A percentile compares a stretch with the other conserved stretches of the same genome.
Conservation (phyloP, 2,888 invertebrate genomes). For the Tridacna gigas region DNA sequence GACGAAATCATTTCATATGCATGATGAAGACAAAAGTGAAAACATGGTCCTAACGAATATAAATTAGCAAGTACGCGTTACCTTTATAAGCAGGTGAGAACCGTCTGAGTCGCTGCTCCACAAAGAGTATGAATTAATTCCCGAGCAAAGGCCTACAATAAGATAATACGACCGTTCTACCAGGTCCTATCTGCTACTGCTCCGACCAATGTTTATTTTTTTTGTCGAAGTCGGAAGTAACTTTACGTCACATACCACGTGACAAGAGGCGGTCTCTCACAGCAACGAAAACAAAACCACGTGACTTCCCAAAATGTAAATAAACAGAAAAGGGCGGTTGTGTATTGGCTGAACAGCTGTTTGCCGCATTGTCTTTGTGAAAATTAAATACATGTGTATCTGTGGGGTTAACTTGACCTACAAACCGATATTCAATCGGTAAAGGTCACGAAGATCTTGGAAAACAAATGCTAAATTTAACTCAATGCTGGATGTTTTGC, state of each 20-base stretch:
- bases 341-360: slow-evolving; percentile 26
- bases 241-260: slow-evolving; percentile 50
- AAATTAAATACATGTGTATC: slow-evolving; percentile 9
- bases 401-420: slow-evolving; percentile 18
- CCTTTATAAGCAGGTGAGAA: not conserved
- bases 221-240: slow-evolving; percentile 21
- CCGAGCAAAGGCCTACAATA: not conserved
- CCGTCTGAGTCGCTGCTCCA: not conserved
- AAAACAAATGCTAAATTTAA: not conserved
- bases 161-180: not conserved
- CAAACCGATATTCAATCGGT: slow-evolving; percentile 17
- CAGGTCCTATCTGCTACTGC: not conserved
- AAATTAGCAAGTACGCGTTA: slow-evolving; percentile 6
- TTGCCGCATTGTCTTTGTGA: not conserved
- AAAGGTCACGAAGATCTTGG: slow-evolving; percentile 1
- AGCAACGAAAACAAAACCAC: slow-evolving; percentile 67
- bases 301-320: slow-evolving; percentile 59
- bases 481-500: not conserved
- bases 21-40: not conserved
- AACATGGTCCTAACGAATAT: not conserved
- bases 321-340: slow-evolving; percentile 33
- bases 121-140: not conserved
- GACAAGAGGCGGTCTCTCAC: slow-evolving; percentile 53
- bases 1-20: no score
- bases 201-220: slow-evolving; percentile 16